Base-by-base conservation (phyloP, 2,888 invertebrate species). In the Pheosia tremula region DNA sequence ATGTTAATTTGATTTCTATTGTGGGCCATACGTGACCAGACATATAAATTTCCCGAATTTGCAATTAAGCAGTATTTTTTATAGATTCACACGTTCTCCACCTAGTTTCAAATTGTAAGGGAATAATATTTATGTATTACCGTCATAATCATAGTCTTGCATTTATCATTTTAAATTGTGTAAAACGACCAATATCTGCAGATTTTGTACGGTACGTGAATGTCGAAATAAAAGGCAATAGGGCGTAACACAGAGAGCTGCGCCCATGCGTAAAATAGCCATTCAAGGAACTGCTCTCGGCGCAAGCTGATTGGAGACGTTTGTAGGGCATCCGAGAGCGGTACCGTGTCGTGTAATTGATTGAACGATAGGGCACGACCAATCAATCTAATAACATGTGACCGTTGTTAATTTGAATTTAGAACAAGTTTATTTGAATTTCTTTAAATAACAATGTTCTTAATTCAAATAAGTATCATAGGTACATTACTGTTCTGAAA, bases 221-320 rank as follows among this genome's bases (percentile, higher is more conserved):
- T 86, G 81, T 82, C 80, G 86, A 87, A 84, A 86, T 81, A 79
- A 77, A 82, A 85, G 71, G 74, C 87, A 86, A 81, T 83, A 83
- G 84, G 82, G 80, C 87, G 85, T 84, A 77, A 80, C 86, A 74
- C 86, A 74, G 78, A 77, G 78, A 81, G 78, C 69, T 74, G 79
- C 83, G 74, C 78, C 84, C 86, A 86, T 81, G 86, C 90, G 90
- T 89, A 86, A 89, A 89, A 86, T 86, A 77, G 74, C 72, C 67
- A 75, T 77, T 81, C 66, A 60, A 77, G 74, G 77, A 78, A 75
- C 74, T 77, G 71, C 69, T 78, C 69, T 67, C 58, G 70, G 69
- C 71, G 60, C 65, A 62, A 54, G 62, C 57, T 61, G 63, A 10
- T 47, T 57, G 56, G 5, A 43, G 56, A 45, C 56, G 11, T 56